Base-by-base conservation (phyloP, 2,888 invertebrate genomes). In the Mythimna pallens region DNA sequence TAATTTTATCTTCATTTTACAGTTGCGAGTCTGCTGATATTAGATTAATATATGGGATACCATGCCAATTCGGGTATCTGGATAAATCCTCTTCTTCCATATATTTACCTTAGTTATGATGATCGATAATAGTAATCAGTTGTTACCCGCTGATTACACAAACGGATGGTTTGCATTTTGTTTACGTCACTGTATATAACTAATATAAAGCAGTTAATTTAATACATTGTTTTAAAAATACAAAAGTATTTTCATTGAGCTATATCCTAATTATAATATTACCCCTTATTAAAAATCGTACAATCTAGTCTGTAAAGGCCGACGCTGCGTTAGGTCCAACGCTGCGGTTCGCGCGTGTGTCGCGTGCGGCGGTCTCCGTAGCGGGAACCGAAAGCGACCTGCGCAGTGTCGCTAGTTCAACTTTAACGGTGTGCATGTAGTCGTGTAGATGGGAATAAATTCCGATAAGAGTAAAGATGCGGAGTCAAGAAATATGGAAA, bases 121-220 rank as follows among this genome's bases (percentile, higher is more conserved):
- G 82, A 85, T 82, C 59, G 84, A 87, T 85, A 79, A 82, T 77
- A 67, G 47, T 87, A 86, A 87, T 89, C 88, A 89, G 88, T 87
- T 83, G 67, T 76, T 85, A 76, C 74, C 80, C 86, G 82, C 82
- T 84, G 73, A 78, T 73, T 81, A 77, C 75, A 80, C 82, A 85
- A 87, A 89, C 90, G 90, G 90, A 92, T 93, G 92, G 92, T 92
- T 94, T 94, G 95, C 95, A 95, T 96, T 95, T 96, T 94, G 94
- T 95, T 95, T 92, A 94, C 91, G 92, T 93, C 94, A 94, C 90
- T 88, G 74, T 96, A 96, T 91, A 96, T 96, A 96, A 94, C 94
- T 96, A 96, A 95, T 96, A 95, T 96, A 95, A 95, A 94, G 92
- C 91, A 92, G 95, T 95, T 96, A 96, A 94, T 95, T 95, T 93